Conservation (phyloP, 2,113 vertebrate genomes). For the Rhinopomastus cyanomelas region DNA sequence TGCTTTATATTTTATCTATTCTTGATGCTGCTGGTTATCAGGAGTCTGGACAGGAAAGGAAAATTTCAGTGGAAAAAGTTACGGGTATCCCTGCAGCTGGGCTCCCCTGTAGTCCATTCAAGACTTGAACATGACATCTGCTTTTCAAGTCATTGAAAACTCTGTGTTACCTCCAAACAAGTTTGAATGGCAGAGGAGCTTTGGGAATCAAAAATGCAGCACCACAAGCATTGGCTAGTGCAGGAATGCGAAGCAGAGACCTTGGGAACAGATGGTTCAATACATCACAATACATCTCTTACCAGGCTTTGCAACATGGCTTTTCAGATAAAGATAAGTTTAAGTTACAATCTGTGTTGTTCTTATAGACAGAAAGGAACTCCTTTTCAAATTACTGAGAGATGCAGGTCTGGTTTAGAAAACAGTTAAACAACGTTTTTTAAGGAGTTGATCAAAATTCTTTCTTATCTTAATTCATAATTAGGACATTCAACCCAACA, state of each 20-base stretch:
- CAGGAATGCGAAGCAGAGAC: constrained; percentile 44
- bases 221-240: constrained; percentile 17
- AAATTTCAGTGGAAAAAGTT: neutral
- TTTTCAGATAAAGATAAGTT: constrained; percentile 64
- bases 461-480: neutral
- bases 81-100: neutral
- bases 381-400: constrained; percentile 3
- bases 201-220: constrained; percentile 12
- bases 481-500: neutral
- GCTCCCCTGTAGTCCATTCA: neutral
- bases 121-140: constrained; percentile 5
- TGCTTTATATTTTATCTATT: neutral
- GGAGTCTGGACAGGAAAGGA: neutral
- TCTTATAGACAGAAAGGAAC: constrained; percentile 6
- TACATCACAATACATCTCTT: constrained; percentile 70
- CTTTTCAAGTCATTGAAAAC: constrained; percentile 37
- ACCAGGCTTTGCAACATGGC: constrained; percentile 39
- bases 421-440: neutral
- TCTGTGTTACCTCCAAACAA: neutral
- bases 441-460: neutral
- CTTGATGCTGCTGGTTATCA: neutral
- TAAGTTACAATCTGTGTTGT: constrained; percentile 49
- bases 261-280: constrained; percentile 74
- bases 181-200: constrained; percentile 35
- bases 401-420: neutral